phyloP scores from a whole-genome alignment of 1,140 invertebrate species.

The Macrotrachela quadricornifera region DNA sequence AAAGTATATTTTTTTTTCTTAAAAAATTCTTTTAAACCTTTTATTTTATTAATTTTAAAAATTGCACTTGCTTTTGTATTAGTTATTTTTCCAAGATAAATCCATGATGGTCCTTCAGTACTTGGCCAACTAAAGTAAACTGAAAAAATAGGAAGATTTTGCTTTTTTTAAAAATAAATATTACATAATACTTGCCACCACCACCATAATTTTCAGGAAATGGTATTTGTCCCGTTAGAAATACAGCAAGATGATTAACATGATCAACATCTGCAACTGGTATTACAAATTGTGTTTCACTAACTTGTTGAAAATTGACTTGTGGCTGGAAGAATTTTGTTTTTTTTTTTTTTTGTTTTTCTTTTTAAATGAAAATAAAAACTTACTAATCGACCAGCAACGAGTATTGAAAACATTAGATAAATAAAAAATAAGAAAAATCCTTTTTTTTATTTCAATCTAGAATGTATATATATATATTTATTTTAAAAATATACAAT shows the following conservation, averaged over 20 bases:
- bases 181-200: slow-evolving; percentile 38
- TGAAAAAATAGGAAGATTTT: slow-evolving; percentile 13
- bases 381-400: too few species aligned
- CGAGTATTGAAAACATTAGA: too few species aligned
- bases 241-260: slow-evolving; percentile 81
- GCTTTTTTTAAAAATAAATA: not conserved
- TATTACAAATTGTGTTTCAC: slow-evolving; percentile 55
- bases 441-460: too few species aligned
- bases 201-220: slow-evolving; percentile 62
- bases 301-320: slow-evolving; percentile 63
- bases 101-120: slow-evolving; percentile 62
- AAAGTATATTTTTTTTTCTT: too few species aligned
- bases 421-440: too few species aligned
- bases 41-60: slow-evolving; percentile 71
- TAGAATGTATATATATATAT: too few species aligned
- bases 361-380: too few species aligned
- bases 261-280: slow-evolving; percentile 74
- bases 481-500: too few species aligned
- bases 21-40: too few species aligned
- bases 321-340: slow-evolving; percentile 56
- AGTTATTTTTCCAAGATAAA: slow-evolving; percentile 65
- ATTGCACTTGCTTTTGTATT: slow-evolving; percentile 83
- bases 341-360: too few species aligned
- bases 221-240: slow-evolving; percentile 64
- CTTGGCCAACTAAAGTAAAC: slow-evolving; percentile 88